Evolutionary conservation across 2,113 vertebrate species (phyloP), one percentile per base, ranked within the genome.

Genomic region (Picathartes gymnocephalus): DNA sequence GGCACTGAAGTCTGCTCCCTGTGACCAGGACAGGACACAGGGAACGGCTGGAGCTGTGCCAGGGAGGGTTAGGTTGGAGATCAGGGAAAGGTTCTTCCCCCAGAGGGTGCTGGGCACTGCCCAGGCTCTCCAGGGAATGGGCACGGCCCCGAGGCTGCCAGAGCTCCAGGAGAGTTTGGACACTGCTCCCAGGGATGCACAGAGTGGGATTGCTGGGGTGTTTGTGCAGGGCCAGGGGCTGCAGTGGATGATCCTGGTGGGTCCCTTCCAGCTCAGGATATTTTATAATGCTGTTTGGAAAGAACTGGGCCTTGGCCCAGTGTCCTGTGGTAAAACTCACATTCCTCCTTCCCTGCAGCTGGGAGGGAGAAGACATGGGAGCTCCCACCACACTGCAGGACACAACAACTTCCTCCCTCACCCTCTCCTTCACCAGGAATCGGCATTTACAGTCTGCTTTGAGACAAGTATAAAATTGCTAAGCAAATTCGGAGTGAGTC

Each of bases 21-120:
- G 6, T 13, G 45, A 44, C 28, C 6, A 6, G 19, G 2, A 57
- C 21, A 64, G 66, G 1, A 50, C 21, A 7, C 25, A 35, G 6
- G 21, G 7, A 12, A 28, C 0, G 0, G 3, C 68, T 58, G 23
- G 27, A 37, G 44, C 13, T 58, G 30, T 44, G 27, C 11, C 37
- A 88, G 44, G 11, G 1, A 28, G 68, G 18, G 0, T 20, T 1
- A 1, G 33, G 8, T 3, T 0, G 51, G 58, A 2, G 2, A 1
- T 51, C 7, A 42, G 50, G 28, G 4, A 19, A 35, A 81, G 35
- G 37, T 0, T 50, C 14, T 51, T 22, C 11, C 20, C 58, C 65
- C 65, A 71, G 65, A 62, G 40, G 28, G 48, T 54, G 16, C 28
- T 11, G 42, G 42, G 57, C 74, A 27, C 40, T 64, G 65, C 42